phyloP scores from a whole-genome alignment of 2,797 vertebrate genomes.

The Clarias fuscus region DNA sequence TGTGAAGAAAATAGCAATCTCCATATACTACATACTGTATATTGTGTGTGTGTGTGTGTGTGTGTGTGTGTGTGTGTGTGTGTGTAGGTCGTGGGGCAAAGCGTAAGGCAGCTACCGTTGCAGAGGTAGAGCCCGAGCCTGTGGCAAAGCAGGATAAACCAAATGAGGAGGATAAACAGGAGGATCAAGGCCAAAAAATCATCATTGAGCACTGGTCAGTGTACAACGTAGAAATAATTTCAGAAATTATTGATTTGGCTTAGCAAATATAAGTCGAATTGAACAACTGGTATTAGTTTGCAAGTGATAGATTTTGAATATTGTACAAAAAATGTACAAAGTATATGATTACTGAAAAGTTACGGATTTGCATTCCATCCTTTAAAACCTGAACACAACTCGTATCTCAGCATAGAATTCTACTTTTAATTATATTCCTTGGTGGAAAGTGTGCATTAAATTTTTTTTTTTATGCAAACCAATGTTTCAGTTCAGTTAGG shows the following conservation, averaged over 20 bases:
- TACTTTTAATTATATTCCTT: background rate
- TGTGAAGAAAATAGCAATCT: background rate
- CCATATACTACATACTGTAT: background rate
- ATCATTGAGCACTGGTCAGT: constrained; percentile 40
- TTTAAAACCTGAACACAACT: background rate
- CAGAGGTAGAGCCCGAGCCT: constrained; percentile 1
- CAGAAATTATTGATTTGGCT: background rate
- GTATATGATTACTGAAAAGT: background rate
- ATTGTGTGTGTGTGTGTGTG: background rate
- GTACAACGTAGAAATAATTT: background rate
- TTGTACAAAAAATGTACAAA: too few relatives aligned
- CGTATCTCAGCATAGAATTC: background rate
- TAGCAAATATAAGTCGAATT: background rate
- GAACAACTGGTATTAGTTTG: background rate
- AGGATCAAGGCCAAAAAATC: constrained; percentile 31
- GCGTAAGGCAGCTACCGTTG: constrained; percentile 22
- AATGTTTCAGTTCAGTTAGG: background rate
- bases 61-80: background rate
- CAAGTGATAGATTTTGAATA: background rate
- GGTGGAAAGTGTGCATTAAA: too few relatives aligned
- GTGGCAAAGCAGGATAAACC: constrained; percentile 18
- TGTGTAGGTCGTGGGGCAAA: constrained; percentile 36
- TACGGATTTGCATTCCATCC: background rate
- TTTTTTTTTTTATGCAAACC: too few relatives aligned
- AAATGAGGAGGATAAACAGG: background rate